Base-by-base conservation (phyloP, 2,113 vertebrate genomes). In the Dromaius novaehollandiae region DNA sequence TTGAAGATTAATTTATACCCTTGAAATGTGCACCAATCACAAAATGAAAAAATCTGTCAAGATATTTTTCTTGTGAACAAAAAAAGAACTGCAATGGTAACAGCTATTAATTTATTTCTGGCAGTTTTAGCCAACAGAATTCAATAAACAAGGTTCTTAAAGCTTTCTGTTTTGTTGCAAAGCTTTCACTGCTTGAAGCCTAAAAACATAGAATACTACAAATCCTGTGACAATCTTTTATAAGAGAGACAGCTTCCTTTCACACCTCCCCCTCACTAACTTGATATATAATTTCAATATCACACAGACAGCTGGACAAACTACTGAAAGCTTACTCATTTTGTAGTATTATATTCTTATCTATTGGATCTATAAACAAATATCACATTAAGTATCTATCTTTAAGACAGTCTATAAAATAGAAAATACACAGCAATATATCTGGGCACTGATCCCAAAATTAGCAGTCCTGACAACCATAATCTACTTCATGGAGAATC, bases 1-100 rank as follows among this genome's bases (percentile, higher is more conserved):
- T 82, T 96, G 96, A 98, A 98, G 98, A 98, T 98, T 98, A 98
- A 98, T 98, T 98, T 98, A 98, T 97, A 98, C 78, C 97, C 97
- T 98, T 97, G 97, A 98, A 97, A 96, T 96, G 96, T 78, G 90
- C 95, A 97, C 97, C 97, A 98, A 98, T 98, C 98, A 98, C 96
- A 95, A 94, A 97, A 96, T 98, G 96, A 98, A 98, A 98, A 98
- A 98, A 98, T 98, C 98, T 97, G 97, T 98, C 97, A 97, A 97
- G 95, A 88, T 97, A 97, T 97, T 98, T 98, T 98, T 98, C 97
- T 98, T 97, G 93, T 93, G 94, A 97, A 94, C 95, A 97, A 97
- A 98, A 97, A 97, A 95, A 97, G 76, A 90, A 86, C 56, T 87
- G 90, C 77, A 91, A 88, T 50, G 88, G 77, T 86, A 97, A 96